A percentile compares a stretch with the other conserved stretches of the same genome.
These are phyloP conservation scores for Pristis pectinata DNA, from an alignment of 2,797 vertebrate species.

Conservation along the genomic window DNA sequence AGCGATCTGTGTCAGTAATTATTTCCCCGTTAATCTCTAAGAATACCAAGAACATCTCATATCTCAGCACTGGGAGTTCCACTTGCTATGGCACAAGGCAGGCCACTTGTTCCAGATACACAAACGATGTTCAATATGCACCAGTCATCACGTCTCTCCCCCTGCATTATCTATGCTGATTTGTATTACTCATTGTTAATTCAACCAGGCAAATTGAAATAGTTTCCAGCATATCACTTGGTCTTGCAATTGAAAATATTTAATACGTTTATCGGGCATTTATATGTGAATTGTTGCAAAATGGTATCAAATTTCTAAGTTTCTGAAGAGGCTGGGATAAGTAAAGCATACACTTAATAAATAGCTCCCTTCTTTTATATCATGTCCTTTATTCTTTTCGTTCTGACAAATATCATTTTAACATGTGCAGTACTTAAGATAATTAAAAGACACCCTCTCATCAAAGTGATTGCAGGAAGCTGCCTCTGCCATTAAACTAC, in stretches of 20 bases:
- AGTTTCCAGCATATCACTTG: not conserved
- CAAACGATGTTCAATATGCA: not conserved
- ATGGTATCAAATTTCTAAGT: not conserved
- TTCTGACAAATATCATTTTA: not conserved
- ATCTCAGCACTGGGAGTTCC: not conserved
- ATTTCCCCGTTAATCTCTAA: not conserved
- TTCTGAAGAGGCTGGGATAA: not conserved
- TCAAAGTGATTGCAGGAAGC: slow-evolving; percentile 22
- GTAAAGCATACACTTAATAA: slow-evolving; percentile 13
- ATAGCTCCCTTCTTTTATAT: slow-evolving; percentile 3
- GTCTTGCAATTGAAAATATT: not conserved
- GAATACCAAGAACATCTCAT: not conserved
- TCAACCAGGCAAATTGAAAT: not conserved
- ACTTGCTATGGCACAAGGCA: not conserved
- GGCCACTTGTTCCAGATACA: too few species aligned
- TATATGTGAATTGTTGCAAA: not conserved
- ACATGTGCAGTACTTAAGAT: slow-evolving; percentile 15
- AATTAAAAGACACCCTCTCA: slow-evolving; percentile 24
- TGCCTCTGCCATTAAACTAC: not conserved
- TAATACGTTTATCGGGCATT: not conserved
- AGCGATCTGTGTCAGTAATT: not conserved
- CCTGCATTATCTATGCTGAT: not conserved
- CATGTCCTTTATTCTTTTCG: slow-evolving; percentile 16
- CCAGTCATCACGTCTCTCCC: not conserved
- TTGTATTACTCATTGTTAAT: not conserved